These are phyloP conservation scores for Phengaris arion DNA, from an alignment of 2,888 invertebrate species.

Conservation along the genomic window DNA sequence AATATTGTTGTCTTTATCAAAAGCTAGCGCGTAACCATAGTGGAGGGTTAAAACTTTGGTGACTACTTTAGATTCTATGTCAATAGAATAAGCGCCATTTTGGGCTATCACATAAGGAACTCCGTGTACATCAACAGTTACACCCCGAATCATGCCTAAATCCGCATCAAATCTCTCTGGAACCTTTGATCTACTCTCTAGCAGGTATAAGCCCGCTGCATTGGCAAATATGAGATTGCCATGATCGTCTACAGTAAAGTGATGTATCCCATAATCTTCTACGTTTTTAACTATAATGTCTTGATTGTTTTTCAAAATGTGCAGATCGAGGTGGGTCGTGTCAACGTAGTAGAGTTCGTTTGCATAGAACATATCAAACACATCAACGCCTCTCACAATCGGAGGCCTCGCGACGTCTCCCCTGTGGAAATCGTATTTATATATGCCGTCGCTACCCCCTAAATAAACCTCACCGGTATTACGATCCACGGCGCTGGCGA, in stretches of 20 bases:
- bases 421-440: conserved; percentile 50
- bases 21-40: conserved; percentile 57
- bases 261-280: conserved; percentile 50
- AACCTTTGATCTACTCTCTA: conserved; percentile 43
- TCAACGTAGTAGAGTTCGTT: conserved; percentile 56
- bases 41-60: conserved; percentile 46
- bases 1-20: conserved; percentile 57
- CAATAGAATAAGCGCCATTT: conserved; percentile 54
- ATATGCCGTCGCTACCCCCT: conserved; percentile 62
- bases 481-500: conserved; percentile 58
- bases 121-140: conserved; percentile 49
- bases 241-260: conserved; percentile 50
- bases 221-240: conserved; percentile 52
- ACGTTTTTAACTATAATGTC: conserved; percentile 43
- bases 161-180: conserved; percentile 46
- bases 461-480: conserved; percentile 50
- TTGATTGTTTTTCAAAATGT: conserved; percentile 44
- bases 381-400: conserved; percentile 49
- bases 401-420: conserved; percentile 48
- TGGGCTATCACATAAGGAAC: conserved; percentile 52
- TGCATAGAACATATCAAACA: conserved; percentile 57
- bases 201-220: conserved; percentile 48
- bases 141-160: conserved; percentile 50
- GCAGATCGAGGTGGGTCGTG: conserved; percentile 52
- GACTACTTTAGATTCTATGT: conserved; percentile 45